These are phyloP conservation scores for Tipula vernalis DNA, from an alignment of 2,888 invertebrate species.

Conservation along the genomic window DNA sequence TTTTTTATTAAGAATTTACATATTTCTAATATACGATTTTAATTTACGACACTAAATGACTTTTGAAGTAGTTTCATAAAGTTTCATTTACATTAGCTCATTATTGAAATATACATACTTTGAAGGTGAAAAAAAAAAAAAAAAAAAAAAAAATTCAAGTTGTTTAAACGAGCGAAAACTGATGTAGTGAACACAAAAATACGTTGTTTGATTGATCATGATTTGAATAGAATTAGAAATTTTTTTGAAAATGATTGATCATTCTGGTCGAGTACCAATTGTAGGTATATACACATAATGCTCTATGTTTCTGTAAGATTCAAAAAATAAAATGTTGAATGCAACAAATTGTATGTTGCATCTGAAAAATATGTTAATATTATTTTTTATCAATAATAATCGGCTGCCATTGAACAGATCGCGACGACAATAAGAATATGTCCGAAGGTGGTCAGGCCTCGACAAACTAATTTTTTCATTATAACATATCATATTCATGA, in stretches of 20 bases:
- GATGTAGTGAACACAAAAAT: background rate
- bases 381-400: background rate
- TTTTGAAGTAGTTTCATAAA: constrained; percentile 4
- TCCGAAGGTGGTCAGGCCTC: background rate
- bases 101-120: background rate
- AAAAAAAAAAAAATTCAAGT: background rate
- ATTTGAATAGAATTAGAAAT: background rate
- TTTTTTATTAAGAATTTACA: background rate
- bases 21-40: background rate
- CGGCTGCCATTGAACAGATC: background rate
- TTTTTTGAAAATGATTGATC: background rate
- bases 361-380: too few relatives aligned
- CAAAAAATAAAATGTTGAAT: background rate
- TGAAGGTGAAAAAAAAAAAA: background rate
- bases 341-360: background rate
- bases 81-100: background rate
- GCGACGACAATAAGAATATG: background rate
- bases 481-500: background rate
- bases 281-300: background rate
- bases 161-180: background rate
- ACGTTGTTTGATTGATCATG: background rate
- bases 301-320: background rate
- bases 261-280: background rate
- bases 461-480: background rate
- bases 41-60: background rate